Evolutionary conservation across 2,888 invertebrate species (phyloP).

Genomic region (Synanthedon andrenaeformis): DNA sequence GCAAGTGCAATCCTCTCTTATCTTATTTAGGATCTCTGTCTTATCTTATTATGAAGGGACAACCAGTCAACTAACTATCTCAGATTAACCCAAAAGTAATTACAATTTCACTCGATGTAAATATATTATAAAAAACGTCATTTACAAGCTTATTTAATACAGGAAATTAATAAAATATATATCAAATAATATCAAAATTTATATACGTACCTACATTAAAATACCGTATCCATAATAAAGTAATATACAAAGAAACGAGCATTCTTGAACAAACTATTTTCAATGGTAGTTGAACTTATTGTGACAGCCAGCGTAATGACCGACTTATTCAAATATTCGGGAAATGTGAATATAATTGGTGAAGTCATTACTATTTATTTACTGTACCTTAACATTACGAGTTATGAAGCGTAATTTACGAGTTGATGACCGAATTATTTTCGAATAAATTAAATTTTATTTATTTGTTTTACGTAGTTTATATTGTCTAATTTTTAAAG

Average conservation of each 20-base stretch:
- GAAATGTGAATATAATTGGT: constrained; percentile 60
- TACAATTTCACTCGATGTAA: too few species aligned
- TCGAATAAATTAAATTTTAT: too few species aligned
- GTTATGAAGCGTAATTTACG: not conserved
- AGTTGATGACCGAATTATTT: not conserved
- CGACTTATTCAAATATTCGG: constrained; percentile 37
- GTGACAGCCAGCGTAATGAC: constrained; percentile 35
- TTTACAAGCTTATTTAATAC: too few species aligned
- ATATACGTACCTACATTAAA: not conserved
- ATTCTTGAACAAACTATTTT: constrained; percentile 13
- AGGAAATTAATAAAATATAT: too few species aligned
- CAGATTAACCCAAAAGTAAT: too few species aligned
- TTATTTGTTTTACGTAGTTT: constrained; percentile 1
- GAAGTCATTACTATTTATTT: constrained; percentile 23
- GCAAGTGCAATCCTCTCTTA: too few species aligned
- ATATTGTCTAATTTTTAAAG: too few species aligned
- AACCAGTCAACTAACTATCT: too few species aligned
- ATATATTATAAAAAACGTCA: too few species aligned
- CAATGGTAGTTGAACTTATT: constrained; percentile 36
- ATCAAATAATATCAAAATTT: too few species aligned
- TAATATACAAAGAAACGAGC: not conserved
- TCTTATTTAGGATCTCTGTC: too few species aligned
- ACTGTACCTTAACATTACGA: constrained; percentile 2
- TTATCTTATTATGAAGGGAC: too few species aligned
- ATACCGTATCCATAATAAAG: constrained; percentile 13